phyloP scores from a whole-genome alignment of 2,888 invertebrate genomes.

The Aphelenchoides bicaudatus region DNA sequence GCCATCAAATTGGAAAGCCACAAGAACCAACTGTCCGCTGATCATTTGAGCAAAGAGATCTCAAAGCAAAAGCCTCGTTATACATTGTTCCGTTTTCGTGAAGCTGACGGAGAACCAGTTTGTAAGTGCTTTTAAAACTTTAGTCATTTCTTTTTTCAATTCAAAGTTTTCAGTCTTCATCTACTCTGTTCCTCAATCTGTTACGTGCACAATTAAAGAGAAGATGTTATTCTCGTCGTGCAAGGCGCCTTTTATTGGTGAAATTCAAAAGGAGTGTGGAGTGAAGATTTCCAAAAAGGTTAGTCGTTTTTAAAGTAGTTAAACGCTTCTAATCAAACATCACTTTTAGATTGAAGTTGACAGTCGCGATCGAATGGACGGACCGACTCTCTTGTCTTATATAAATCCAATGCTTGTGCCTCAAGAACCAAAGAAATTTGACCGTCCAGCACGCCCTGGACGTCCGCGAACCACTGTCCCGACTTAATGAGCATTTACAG shows the following conservation, averaged over 20 bases:
- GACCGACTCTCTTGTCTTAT: conserved; percentile 29
- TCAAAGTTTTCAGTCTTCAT: conserved; percentile 75
- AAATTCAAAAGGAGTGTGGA: conserved; percentile 73
- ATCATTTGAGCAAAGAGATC: conserved; percentile 74
- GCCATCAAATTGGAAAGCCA: conserved; percentile 78
- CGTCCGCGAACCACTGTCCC: no score
- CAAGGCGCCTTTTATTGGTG: conserved; percentile 82
- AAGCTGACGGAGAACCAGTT: conserved; percentile 30
- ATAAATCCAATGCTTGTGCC: conserved; percentile 60
- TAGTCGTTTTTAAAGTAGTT: conserved; percentile 27
- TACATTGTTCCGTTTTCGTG: conserved; percentile 71
- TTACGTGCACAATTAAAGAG: conserved; percentile 85
- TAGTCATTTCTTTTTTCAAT: conserved; percentile 17
- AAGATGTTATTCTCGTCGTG: conserved; percentile 98
- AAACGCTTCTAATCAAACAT: not conserved
- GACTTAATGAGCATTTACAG: no score
- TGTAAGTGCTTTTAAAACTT: conserved; percentile 25
- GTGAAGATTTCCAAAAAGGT: conserved; percentile 83
- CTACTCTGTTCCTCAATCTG: conserved; percentile 97
- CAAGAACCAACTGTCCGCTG: conserved; percentile 70
- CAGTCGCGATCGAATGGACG: conserved; percentile 64
- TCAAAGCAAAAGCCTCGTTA: conserved; percentile 83
- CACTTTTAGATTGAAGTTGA: conserved; percentile 69
- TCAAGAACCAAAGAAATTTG: no score
- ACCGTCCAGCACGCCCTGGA: conserved; percentile 4